Evolutionary conservation across 2,888 invertebrate genomes (phyloP), one percentile per base, ranked within the genome.

Genomic region (Conomelus anceps): DNA sequence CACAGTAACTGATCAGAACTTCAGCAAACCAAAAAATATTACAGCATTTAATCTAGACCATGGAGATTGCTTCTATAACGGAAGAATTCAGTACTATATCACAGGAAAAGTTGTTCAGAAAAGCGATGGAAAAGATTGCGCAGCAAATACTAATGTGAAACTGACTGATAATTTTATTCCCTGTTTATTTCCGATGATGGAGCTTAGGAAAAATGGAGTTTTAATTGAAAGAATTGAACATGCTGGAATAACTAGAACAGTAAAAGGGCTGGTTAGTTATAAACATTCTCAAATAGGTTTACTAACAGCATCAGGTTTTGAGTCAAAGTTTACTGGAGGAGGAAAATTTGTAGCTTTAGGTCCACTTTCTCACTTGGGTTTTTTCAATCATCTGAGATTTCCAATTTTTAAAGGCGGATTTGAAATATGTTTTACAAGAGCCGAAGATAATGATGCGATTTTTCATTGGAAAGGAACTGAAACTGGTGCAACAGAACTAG

Each of bases 401-500:
- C 86, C 89, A 17, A 89, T 86, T 34, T 89, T 22, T 34, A 86
- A 89, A 34, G 89, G 89, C 7, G 89, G 89, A 23, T 89, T 89
- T 34, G 89, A 89, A 29, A 86, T 89, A 22, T 22, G n/a, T 7
- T 89, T 89, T 20, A 89, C 85, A 17, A 34, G 89, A 11, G 89
- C 89, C 0, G 89, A 89, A 86, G 86, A 34, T 86, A 34, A 86
- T 22, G 89, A 89, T 29, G 85, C 89, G 0, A 29, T 89, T n/a
- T 86, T 26, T 17, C 22, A 34, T 17, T 89, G 86, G 89, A 86
- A 86, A 89, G 29, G 34, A n/a, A 22, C 86, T 20, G 22, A 22
- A 22, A 3, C 22, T 20, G 86, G 86, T 26, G 85, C 29, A 7
- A 89, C 86, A 9, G 88, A 85, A 85, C 88, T 84, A 17, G 85